Evolutionary conservation across 2,888 invertebrate species (phyloP).

Genomic region (Acanthosepion lycidas): DNA sequence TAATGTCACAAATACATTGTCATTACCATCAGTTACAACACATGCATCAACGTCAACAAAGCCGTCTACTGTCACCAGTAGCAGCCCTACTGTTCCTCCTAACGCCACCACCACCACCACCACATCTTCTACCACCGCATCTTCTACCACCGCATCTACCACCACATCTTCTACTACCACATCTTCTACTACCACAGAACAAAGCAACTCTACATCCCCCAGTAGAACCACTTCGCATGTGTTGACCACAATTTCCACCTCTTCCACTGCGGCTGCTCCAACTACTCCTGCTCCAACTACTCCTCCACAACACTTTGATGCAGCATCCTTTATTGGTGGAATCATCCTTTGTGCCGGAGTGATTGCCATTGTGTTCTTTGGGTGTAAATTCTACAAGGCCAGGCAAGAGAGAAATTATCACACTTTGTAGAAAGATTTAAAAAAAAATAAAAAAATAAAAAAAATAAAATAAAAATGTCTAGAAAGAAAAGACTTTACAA

Average conservation of each 20-base stretch:
- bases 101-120: slow-evolving; percentile 44
- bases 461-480: neutral
- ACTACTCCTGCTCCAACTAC: neutral
- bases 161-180: slow-evolving; percentile 42
- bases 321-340: slow-evolving; percentile 80
- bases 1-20: too few relatives aligned
- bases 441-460: neutral
- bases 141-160: too few relatives aligned
- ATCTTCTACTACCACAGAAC: slow-evolving; percentile 37
- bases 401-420: slow-evolving; percentile 90
- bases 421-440: slow-evolving; percentile 80
- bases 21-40: neutral
- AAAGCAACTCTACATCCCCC: neutral
- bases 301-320: slow-evolving; percentile 68
- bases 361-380: slow-evolving; percentile 86
- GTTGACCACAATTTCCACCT: neutral
- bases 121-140: slow-evolving; percentile 44
- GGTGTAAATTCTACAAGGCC: slow-evolving; percentile 90
- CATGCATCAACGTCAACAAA: neutral
- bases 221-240: neutral
- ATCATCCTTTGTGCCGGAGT: slow-evolving; percentile 87
- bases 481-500: neutral
- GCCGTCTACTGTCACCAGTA: neutral
- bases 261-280: neutral
- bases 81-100: neutral